phyloP scores from a whole-genome alignment of 2,888 invertebrate species.

The Drosophila phalerata region DNA sequence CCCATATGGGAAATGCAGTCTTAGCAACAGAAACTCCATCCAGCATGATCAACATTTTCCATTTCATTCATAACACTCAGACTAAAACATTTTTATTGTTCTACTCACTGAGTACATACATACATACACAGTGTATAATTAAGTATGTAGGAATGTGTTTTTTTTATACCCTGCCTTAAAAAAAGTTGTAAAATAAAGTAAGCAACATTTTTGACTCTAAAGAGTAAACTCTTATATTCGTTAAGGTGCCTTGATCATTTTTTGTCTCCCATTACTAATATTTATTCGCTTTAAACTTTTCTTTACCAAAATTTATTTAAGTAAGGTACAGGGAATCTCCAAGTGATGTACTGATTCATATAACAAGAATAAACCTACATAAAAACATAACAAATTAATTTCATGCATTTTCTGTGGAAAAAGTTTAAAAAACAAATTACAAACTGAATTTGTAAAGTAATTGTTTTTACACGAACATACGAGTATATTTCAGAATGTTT shows the following conservation, averaged over 20 bases:
- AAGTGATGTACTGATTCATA: background rate
- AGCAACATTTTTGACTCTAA: background rate
- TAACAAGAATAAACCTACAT: background rate
- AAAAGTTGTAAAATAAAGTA: slow-evolving; percentile 5
- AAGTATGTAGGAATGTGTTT: background rate
- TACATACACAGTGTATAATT: slow-evolving; percentile 8
- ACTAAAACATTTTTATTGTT: slow-evolving; percentile 42
- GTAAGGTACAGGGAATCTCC: background rate
- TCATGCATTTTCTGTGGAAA: background rate
- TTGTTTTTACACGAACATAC: background rate
- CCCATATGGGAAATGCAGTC: slow-evolving; percentile 65
- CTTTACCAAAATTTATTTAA: background rate
- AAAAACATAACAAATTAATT: background rate
- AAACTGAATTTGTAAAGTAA: background rate
- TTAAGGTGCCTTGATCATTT: background rate
- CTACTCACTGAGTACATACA: slow-evolving; percentile 5
- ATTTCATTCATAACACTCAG: slow-evolving; percentile 41
- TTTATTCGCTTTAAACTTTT: background rate
- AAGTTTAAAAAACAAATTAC: background rate
- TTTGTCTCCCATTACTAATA: too few species aligned
- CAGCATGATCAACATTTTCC: slow-evolving; percentile 40
- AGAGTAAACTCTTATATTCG: background rate
- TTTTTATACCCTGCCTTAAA: slow-evolving; percentile 13
- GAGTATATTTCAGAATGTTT: background rate
- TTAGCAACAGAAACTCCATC: slow-evolving; percentile 16